Conservation (phyloP, 2,113 vertebrate genomes). For the Corythoichthys intestinalis region DNA sequence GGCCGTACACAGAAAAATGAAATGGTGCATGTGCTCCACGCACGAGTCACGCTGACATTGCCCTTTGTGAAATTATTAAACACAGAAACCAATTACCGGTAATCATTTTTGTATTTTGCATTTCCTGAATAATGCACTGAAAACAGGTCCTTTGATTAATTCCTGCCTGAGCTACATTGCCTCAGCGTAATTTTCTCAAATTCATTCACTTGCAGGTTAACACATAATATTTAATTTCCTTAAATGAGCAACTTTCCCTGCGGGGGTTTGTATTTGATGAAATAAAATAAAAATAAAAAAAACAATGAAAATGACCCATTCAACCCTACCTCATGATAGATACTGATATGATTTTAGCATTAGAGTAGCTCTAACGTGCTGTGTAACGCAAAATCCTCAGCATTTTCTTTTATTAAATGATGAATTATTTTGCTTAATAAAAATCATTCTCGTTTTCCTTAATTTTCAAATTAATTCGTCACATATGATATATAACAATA, state of each 20-base stretch:
- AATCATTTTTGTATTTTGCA: neutral
- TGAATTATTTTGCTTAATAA: neutral
- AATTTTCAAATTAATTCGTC: no score
- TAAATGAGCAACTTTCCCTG: neutral
- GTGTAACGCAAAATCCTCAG: neutral
- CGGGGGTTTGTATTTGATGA: neutral
- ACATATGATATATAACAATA: no score
- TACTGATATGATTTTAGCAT: neutral
- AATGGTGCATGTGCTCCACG: neutral
- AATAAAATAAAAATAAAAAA: neutral
- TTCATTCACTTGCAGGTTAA: neutral
- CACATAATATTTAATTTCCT: neutral
- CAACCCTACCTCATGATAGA: neutral
- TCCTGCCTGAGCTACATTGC: neutral
- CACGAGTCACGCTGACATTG: neutral
- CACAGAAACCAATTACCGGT: neutral
- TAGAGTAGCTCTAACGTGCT: neutral
- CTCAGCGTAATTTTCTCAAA: neutral
- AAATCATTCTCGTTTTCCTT: no score
- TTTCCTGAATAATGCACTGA: neutral
- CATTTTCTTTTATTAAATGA: neutral
- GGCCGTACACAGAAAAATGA: neutral
- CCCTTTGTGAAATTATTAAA: neutral
- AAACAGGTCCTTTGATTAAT: neutral
- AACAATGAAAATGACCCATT: neutral